Evolutionary conservation across 2,888 invertebrate species (phyloP).

Genomic region (Gisinianus flammeolus): DNA sequence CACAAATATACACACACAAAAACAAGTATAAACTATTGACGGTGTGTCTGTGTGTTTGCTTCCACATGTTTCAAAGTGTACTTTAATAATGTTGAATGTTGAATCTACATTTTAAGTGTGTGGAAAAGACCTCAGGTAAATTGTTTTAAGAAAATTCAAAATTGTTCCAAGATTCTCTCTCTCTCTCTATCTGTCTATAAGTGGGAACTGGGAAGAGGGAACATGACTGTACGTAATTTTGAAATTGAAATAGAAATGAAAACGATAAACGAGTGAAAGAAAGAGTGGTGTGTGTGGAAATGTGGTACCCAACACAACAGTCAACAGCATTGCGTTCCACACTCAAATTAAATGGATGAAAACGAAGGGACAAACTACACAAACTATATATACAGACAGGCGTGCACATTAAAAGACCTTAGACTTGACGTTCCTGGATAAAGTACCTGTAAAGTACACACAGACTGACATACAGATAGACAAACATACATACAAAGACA

Average conservation of each 20-base stretch:
- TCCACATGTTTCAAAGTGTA: slow-evolving; percentile 9
- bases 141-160: no score
- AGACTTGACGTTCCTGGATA: background rate
- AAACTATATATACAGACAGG: background rate
- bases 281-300: background rate
- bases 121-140: background rate
- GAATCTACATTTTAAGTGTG: slow-evolving; percentile 1
- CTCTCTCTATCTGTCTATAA: background rate
- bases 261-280: background rate
- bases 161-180: background rate
- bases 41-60: background rate
- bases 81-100: background rate
- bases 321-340: background rate
- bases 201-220: background rate
- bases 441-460: background rate
- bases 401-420: background rate
- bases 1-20: background rate
- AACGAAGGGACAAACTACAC: background rate
- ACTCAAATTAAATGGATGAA: background rate
- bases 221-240: background rate
- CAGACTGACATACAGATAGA: background rate
- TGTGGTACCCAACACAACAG: background rate
- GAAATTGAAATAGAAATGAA: background rate
- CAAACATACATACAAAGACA: background rate
- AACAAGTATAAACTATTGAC: background rate